These are phyloP conservation scores for Microcebus jonahi DNA, from an alignment of 2,113 vertebrate genomes.

Conservation along the genomic window DNA sequence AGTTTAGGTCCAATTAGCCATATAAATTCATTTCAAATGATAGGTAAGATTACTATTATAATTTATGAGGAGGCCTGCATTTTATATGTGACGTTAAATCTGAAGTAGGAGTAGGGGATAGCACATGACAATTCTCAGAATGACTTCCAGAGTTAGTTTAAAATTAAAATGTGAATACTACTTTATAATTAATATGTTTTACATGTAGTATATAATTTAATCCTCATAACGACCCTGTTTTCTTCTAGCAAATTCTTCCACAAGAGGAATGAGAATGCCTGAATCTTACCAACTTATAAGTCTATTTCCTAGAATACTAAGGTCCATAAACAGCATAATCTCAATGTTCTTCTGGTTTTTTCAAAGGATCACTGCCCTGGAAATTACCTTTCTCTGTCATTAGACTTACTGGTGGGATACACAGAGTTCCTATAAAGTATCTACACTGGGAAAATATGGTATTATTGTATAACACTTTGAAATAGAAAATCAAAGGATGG, in stretches of 20 bases:
- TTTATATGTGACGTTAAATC: slow-evolving; percentile 28
- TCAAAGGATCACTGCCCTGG: neutral
- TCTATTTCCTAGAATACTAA: slow-evolving; percentile 50
- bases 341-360: neutral
- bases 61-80: slow-evolving; percentile 19
- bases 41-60: neutral
- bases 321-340: neutral
- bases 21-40: neutral
- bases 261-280: slow-evolving; percentile 21
- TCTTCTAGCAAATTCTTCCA: slow-evolving; percentile 12
- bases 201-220: neutral
- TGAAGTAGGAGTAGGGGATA: slow-evolving; percentile 20
- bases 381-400: slow-evolving; percentile 48
- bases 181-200: slow-evolving; percentile 34
- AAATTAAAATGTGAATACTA: slow-evolving; percentile 40
- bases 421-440: slow-evolving; percentile 11
- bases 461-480: neutral
- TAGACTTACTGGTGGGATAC: slow-evolving; percentile 29
- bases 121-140: neutral
- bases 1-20: neutral
- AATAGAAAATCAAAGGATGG: slow-evolving; percentile 25
- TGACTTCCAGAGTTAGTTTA: slow-evolving; percentile 47
- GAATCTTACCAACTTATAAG: slow-evolving; percentile 4
- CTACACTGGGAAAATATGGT: neutral
- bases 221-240: neutral